Percentiles rank a stretch among this genome's conserved stretches.
phyloP scores from a whole-genome alignment of 2,888 invertebrate genomes.

The Helleia helle region DNA sequence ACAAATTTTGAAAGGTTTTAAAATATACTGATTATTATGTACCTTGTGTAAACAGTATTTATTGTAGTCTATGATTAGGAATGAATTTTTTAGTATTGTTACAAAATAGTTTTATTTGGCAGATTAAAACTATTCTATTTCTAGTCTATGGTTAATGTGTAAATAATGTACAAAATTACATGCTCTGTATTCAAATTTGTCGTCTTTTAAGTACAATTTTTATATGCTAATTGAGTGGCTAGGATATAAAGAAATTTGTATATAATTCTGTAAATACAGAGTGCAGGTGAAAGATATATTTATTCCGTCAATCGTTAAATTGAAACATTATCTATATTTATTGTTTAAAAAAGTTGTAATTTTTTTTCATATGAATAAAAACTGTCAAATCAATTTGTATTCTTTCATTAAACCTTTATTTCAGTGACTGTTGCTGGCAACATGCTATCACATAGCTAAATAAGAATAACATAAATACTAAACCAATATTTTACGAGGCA shows the following conservation, averaged over 20 bases:
- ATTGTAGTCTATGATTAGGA: constrained; percentile 8
- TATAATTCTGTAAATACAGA: constrained; percentile 59
- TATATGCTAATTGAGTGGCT: constrained; percentile 45
- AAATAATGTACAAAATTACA: constrained; percentile 56
- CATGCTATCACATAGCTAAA: too few species aligned
- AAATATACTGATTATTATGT: constrained; percentile 9
- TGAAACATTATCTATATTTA: constrained; percentile 56
- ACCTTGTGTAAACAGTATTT: constrained; percentile 10
- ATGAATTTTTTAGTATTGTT: constrained; percentile 6
- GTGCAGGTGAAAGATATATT: constrained; percentile 53
- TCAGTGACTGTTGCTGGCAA: too few species aligned
- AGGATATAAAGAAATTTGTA: constrained; percentile 39
- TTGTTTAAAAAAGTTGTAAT: constrained; percentile 65
- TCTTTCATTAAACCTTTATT: neutral
- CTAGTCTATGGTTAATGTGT: constrained; percentile 28
- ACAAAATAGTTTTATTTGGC: constrained; percentile 8
- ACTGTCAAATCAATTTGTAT: constrained; percentile 14
- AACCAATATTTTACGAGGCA: too few species aligned
- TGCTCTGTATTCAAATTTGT: constrained; percentile 30
- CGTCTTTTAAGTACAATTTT: constrained; percentile 42
- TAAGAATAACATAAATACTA: too few species aligned
- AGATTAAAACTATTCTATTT: constrained; percentile 7
- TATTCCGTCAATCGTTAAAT: constrained; percentile 61
- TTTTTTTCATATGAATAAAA: constrained; percentile 68
- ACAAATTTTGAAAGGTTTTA: constrained; percentile 19